Evolutionary conservation across 2,113 vertebrate genomes (phyloP).

Genomic region (Ptilonorhynchus violaceus): DNA sequence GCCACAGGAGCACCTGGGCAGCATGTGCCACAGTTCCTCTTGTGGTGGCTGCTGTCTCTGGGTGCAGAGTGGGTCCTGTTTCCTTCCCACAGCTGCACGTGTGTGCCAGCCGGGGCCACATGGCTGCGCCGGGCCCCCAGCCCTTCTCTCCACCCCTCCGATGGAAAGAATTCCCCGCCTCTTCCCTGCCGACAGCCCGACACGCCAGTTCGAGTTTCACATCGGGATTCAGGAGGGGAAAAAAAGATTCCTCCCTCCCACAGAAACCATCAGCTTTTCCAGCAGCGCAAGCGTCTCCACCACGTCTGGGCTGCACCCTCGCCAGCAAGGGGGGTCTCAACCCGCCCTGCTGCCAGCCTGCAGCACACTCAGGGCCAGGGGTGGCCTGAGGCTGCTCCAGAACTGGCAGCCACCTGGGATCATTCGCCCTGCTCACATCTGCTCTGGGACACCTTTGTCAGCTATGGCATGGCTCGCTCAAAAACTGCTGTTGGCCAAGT

Average conservation of each 20-base stretch:
- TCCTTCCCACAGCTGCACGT: not conserved
- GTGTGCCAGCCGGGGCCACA: not conserved
- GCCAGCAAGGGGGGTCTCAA: not conserved
- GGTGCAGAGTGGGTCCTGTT: not conserved
- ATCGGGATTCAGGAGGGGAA: not conserved
- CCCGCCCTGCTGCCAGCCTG: not conserved
- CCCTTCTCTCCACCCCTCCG: not conserved
- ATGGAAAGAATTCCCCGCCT: not conserved
- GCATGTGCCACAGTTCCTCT: not conserved
- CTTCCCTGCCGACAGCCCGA: not conserved
- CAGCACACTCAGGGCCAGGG: not conserved
- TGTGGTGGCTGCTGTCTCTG: not conserved
- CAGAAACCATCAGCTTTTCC: constrained; percentile 28
- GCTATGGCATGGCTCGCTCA: not conserved
- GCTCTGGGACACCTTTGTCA: not conserved
- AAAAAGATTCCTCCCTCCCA: constrained; percentile 1
- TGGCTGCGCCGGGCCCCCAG: not conserved
- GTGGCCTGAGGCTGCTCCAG: not conserved
- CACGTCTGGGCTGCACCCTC: not conserved
- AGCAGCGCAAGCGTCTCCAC: not conserved
- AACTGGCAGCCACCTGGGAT: not conserved
- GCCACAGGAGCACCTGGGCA: not conserved
- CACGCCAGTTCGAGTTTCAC: not conserved
- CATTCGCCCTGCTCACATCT: not conserved
- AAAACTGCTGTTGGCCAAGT: not conserved